Evolutionary conservation across 2,113 vertebrate genomes (phyloP), one percentile per base, ranked within the genome.

Genomic region (Osmerus mordax): DNA sequence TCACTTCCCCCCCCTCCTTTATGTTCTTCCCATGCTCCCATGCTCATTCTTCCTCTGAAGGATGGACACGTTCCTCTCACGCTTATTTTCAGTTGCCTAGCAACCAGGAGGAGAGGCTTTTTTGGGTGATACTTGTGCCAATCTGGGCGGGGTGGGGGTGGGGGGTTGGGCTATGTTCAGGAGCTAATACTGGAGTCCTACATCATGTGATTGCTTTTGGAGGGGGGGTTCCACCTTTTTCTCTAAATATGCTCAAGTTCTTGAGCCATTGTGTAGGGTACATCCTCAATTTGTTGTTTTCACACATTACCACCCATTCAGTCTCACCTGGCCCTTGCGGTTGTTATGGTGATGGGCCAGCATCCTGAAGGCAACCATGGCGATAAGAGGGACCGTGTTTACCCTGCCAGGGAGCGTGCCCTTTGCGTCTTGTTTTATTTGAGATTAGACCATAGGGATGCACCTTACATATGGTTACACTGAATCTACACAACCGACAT

Each of bases 71-170:
- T 79, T 80, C 77, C 73, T 75, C 79, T 87, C 73, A 66, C 51
- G 77, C 81, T 87, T 88, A 84, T 87, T 82, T 85, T 88, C 76
- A 87, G 90, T 91, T 91, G 77, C 90, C 70, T 89, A 87, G 90
- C 87, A 90, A 91, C 90, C 77, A 59, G 71, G 66, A 83, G 54
- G 75, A 81, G 78, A 86, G 75, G 81, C 81, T n/a, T 79, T 80
- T 84, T 81, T 82, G 52, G 82, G 76, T 76, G 83, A 74, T 84
- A 77, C 79, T 81, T 55, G 59, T 67, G 18, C 77, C 73, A 60
- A 67, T 80, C 77, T 76, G 65, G 61, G 69, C 4, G 32, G 64
- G n/a, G 65, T 58, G 14, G 73, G 75, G 77, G 81, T 80, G 4
- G 65, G 29, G 21, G 52, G 19, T 68, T 2, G 54, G 21, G 14